Base-by-base conservation (phyloP, 2,888 invertebrate species). In the Drosophila neoperkinsi region DNA sequence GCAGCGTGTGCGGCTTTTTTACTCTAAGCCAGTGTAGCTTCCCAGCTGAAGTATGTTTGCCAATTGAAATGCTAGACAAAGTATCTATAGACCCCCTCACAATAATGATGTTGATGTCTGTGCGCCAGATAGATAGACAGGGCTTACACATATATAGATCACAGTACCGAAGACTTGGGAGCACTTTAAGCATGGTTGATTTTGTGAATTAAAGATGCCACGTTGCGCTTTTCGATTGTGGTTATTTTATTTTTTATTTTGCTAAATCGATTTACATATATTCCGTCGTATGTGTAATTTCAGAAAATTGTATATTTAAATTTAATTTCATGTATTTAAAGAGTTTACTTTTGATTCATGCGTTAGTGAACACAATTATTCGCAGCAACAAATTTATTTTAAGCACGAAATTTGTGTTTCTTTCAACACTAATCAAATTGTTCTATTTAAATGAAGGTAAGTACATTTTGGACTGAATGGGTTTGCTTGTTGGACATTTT, bases 1-100 rank as follows among this genome's bases (percentile, higher is more conserved):
- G 84, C 85, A 81, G 79, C 79, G 78, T 77, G 84, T 84, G 88
- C 86, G 78, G 74, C 77, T 77, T 77, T 74, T 75, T 77, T 77
- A 64, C 76, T 73, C 69, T 66, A 72, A 82, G 50, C 80, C 71
- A 65, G 72, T 77, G 79, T 84, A 80, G 83, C 74, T 69, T 67
- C 56, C 65, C 49, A 71, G 78, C 82, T 80, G 79, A 84, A 86
- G 83, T 83, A 81, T 90, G 82, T 90, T 90, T 90, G 82, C 81
- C 88, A 88, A 89, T 90, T 89, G 90, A 90, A 90, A 87, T 89
- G 86, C 86, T 89, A 90, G 82, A 88, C 90, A 89, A 90, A 88
- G 88, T 89, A 85, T 90, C 87, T 84, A 76, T 77, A 61, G 74
- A 71, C 61, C 59, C 61, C 59, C 53, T 36, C 63, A 31, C 46